Base-by-base conservation (phyloP, 1,140 invertebrate species). In the Atta texana region DNA sequence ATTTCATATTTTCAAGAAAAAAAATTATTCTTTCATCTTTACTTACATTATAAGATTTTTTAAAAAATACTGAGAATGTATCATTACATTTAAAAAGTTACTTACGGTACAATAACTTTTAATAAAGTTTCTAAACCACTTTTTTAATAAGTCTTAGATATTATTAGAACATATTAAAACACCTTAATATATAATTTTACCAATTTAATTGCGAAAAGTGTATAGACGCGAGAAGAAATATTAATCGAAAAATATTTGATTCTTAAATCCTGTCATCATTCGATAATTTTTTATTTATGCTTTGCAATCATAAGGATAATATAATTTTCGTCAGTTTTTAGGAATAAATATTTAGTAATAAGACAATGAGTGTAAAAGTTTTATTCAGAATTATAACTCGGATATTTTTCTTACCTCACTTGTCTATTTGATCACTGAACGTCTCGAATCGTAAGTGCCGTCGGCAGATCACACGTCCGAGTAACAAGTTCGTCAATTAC, bases 381-480 rank as follows among this genome's bases (percentile, higher is more conserved):
- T 84, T 84, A 75, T 84, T 84, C 8, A 28, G 31, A 8, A 75
- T 74, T 74, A 68, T 68, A 49, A 64, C 64, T 80, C n/a, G 7
- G 55, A 74, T 61, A 61, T 31, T 49, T 72, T 34, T 59, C 89
- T 90, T 90, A 90, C 89, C 89, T 90, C 88, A 80, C 75, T 90
- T 71, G 21, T 87, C 53, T 87, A 74, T 75, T 3, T 51, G 80
- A 75, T 64, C 59, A 34, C 34, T 49, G 24, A 86, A 44, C 24
- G 53, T 49, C 51, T 86, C 66, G 81, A 44, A 63, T 64, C 68
- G 28, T 61, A 69, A 63, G 55, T 57, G 86, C 89, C 85, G 89
- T 86, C 88, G 87, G 90, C 86, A 44, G 89, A 53, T 82, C 72
- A 82, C 89, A 74, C 78, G 75, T 85, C 78, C 88, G 55, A 71